Evolutionary conservation across 2,888 invertebrate genomes (phyloP).

Genomic region (Adelognathus sp.): DNA sequence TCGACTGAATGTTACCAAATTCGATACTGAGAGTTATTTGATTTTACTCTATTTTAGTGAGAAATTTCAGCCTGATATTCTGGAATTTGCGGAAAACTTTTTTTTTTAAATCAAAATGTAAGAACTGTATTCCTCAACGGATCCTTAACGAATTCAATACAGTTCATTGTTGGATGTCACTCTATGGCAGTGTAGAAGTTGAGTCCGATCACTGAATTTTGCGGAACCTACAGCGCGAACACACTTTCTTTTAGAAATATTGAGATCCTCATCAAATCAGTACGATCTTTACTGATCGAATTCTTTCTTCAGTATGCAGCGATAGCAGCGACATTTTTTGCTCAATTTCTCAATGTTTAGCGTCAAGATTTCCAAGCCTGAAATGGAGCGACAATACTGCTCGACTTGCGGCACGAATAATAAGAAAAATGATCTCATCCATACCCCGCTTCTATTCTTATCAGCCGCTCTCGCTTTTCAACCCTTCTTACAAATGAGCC

Average conservation of each 20-base stretch:
- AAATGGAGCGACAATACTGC: neutral
- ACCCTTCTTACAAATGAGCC: constrained; percentile 70
- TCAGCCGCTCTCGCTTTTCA: constrained; percentile 58
- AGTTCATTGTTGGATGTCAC: no score
- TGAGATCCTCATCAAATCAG: neutral
- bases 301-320: neutral
- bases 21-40: no score
- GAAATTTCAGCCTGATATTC: no score
- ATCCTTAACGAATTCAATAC: no score
- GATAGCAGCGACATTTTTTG: neutral
- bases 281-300: neutral
- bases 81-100: no score
- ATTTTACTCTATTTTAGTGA: no score
- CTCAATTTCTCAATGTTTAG: neutral
- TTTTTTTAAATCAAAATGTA: no score
- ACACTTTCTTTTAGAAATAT: neutral
- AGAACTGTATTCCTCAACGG: no score
- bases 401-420: neutral
- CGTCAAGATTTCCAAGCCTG: neutral
- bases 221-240: no score
- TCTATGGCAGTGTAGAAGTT: no score
- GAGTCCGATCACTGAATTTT: no score
- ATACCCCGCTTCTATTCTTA: constrained; percentile 65
- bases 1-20: no score
- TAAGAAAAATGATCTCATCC: constrained; percentile 39